A percentile compares a stretch with the other conserved stretches of the same genome.
Conservation (phyloP, 2,888 invertebrate species). For the Heliothis peltigera region DNA sequence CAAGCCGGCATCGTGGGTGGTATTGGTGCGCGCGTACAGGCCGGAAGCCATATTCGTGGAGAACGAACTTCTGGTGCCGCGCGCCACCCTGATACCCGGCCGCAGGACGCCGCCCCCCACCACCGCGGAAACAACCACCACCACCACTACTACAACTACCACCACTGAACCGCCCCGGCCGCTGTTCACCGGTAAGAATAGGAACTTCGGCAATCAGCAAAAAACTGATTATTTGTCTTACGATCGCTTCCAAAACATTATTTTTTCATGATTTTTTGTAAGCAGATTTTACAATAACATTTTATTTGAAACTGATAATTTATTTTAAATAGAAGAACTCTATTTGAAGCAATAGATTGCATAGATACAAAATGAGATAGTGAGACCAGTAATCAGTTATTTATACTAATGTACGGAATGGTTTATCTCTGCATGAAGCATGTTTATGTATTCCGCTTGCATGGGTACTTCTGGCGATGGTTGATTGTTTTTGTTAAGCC, state of each 20-base stretch:
- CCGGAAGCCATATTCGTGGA: constrained; percentile 89
- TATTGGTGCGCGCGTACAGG: constrained; percentile 93
- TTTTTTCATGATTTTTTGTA: not conserved
- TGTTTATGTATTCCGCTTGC: constrained; percentile 52
- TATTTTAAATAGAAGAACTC: not conserved
- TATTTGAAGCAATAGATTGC: not conserved
- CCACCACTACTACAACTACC: constrained; percentile 53
- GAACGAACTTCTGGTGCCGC: constrained; percentile 67
- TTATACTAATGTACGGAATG: constrained; percentile 44
- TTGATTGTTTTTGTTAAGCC: constrained; percentile 16
- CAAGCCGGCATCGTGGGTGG: constrained; percentile 93
- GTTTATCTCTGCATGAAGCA: constrained; percentile 57
- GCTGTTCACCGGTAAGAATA: constrained; percentile 80
- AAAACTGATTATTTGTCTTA: constrained; percentile 32
- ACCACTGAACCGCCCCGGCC: constrained; percentile 66
- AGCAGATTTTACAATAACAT: not conserved
- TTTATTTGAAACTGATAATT: not conserved
- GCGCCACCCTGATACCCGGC: constrained; percentile 53
- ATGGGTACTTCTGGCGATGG: constrained; percentile 47
- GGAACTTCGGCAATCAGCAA: constrained; percentile 28
- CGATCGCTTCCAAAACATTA: not conserved
- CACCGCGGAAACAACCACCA: constrained; percentile 48
- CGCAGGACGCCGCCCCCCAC: constrained; percentile 60
- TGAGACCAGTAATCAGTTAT: constrained; percentile 35
- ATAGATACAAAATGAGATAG: not conserved